Conservation (phyloP, 2,797 vertebrate genomes). For the Cynopterus sphinx region DNA sequence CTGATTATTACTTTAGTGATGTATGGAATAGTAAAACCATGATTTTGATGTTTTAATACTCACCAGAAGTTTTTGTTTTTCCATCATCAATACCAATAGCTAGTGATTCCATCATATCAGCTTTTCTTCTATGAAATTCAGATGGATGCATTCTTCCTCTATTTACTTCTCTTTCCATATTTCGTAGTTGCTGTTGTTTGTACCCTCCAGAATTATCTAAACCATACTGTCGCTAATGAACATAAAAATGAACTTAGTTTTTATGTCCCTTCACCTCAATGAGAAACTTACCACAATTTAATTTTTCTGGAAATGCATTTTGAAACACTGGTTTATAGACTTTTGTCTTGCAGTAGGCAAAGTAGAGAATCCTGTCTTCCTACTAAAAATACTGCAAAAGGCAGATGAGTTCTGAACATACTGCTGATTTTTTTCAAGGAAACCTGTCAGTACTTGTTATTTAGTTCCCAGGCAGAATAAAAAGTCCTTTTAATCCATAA, state of each 20-base stretch:
- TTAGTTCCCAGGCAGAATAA: not conserved
- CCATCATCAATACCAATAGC: conserved; percentile 93
- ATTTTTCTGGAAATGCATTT: not conserved
- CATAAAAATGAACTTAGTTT: conserved; percentile 67
- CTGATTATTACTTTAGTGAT: not conserved
- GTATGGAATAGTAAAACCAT: not conserved
- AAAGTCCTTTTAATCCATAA: not conserved
- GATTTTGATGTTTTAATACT: conserved; percentile 50
- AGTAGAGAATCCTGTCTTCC: not conserved
- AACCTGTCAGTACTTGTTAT: not conserved
- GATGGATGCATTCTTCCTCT: conserved; percentile 90
- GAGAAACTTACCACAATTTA: not conserved
- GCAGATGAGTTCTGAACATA: not conserved
- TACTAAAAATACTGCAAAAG: not conserved
- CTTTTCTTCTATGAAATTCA: conserved; percentile 92
- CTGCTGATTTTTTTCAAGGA: not conserved
- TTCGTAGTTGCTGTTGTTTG: conserved; percentile 89
- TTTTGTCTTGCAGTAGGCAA: not conserved
- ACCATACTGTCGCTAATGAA: conserved; percentile 91
- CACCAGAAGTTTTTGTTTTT: conserved; percentile 92
- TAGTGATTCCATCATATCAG: conserved; percentile 93
- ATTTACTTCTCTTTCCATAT: conserved; percentile 92
- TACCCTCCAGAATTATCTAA: conserved; percentile 93
- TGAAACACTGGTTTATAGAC: conserved; percentile 17
- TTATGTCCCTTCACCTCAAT: not conserved